Conservation (phyloP, 2,888 invertebrate species). For the Malthinus flaveolus region DNA sequence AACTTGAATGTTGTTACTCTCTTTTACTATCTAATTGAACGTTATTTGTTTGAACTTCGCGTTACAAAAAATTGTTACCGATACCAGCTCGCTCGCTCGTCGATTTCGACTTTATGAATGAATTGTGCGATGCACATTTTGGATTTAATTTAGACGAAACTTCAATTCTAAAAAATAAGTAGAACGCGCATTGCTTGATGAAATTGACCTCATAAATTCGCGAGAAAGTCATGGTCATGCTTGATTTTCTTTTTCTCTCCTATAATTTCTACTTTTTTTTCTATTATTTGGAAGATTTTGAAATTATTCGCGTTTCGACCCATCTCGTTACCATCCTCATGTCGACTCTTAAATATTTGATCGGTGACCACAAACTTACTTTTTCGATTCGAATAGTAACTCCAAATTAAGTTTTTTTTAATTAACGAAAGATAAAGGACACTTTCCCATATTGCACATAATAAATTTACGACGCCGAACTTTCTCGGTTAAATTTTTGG, state of each 20-base stretch:
- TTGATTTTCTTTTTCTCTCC: slow-evolving; percentile 13
- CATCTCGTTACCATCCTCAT: neutral
- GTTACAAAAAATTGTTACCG: neutral
- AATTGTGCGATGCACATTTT: no score
- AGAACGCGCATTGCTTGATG: slow-evolving; percentile 14
- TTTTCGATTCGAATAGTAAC: slow-evolving; percentile 19
- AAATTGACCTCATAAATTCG: slow-evolving; percentile 27
- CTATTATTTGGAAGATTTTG: neutral
- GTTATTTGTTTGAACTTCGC: neutral
- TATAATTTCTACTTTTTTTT: slow-evolving; percentile 1
- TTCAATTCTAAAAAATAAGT: slow-evolving; percentile 10
- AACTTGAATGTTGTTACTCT: slow-evolving; percentile 11
- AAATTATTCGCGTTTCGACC: neutral
- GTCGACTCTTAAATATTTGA: slow-evolving; percentile 1
- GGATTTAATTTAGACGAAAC: neutral
- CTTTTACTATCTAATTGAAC: neutral
- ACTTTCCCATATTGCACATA: no score
- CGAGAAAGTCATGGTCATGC: slow-evolving; percentile 17
- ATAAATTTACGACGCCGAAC: no score
- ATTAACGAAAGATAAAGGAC: no score
- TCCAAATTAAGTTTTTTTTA: no score
- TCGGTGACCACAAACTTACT: slow-evolving; percentile 1
- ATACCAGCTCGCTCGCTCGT: neutral
- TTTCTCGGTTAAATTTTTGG: no score
- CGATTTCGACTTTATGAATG: neutral